Evolutionary conservation across 1,140 invertebrate genomes (phyloP).

Genomic region (Papilio polyxenes): DNA sequence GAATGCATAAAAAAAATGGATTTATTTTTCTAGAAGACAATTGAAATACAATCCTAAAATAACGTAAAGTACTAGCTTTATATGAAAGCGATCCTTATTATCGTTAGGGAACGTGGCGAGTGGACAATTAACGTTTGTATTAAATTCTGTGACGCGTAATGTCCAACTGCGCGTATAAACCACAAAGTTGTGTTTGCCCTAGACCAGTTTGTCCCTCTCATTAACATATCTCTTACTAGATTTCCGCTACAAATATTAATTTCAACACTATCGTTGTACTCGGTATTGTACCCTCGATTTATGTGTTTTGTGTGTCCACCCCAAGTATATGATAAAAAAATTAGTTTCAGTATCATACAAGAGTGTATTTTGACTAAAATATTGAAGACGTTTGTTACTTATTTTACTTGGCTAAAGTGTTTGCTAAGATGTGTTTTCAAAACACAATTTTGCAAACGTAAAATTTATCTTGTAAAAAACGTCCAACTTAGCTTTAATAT

Average conservation of each 20-base stretch:
- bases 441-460: too few species aligned
- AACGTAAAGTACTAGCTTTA: not conserved
- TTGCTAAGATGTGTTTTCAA: too few species aligned
- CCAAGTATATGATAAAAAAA: not conserved
- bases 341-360: too few species aligned
- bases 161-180: slow-evolving; percentile 17
- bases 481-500: not conserved
- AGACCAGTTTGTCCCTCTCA: slow-evolving; percentile 22
- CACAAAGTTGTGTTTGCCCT: slow-evolving; percentile 28
- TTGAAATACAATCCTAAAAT: not conserved
- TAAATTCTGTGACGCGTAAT: slow-evolving; percentile 8
- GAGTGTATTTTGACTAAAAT: too few species aligned
- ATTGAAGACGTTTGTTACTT: too few species aligned
- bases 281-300: not conserved
- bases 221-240: slow-evolving; percentile 28
- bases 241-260: slow-evolving; percentile 26
- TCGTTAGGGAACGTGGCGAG: not conserved
- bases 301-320: not conserved
- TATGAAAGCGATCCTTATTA: not conserved
- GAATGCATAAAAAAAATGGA: too few species aligned
- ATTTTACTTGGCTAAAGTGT: too few species aligned
- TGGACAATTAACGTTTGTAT: slow-evolving; percentile 9
- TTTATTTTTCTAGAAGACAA: too few species aligned
- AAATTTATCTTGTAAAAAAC: too few species aligned
- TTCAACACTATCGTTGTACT: not conserved